Base-by-base conservation (phyloP, 1,140 invertebrate species). In the Hyphantria cunea region DNA sequence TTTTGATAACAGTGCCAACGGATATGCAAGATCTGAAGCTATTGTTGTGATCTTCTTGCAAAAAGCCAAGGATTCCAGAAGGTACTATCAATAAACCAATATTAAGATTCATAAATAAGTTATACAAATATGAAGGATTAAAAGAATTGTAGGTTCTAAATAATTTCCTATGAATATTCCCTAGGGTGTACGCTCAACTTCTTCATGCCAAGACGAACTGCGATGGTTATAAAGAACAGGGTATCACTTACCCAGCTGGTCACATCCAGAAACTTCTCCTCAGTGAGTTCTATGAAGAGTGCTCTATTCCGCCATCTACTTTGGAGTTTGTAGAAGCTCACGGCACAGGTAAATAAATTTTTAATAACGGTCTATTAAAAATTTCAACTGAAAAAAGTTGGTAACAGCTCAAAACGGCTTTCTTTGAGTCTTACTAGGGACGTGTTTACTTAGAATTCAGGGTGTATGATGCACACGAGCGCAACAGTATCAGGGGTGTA, bases 191-290 rank as follows among this genome's bases (percentile, higher is more conserved):
- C 66, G 86, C 87, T 7, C 86, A 91, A 65, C 72, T 93, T 0
- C 70, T 93, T 0, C 90, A 93, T 71, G 89, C 92, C 0, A 94
- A 94, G 76, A 94, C 93, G 6, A 98, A 98, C 88, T 96, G 95
- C 75, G 97, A 98, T 90, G 97, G 97, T 0, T 96, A 95, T 84
- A 98, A 98, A 83, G 93, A 95, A 31, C 94, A 96, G 79, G 96
- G 96, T 11, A 98, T 99, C 62, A 98, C 97, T 0, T 99, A 97
- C 80, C 98, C 98, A 0, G 97, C 96, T 1, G 96, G 96, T 25
- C 91, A 93, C 13, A 92, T 96, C 52, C 98, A 99, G 86, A 94
- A 95, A 64, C 87, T 92, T 50, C 90, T 99, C 0, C 84, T 99
- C 0, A 85, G 93, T 14, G 95, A 98, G 75, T 96, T 98, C 70